Evolutionary conservation across 1,140 invertebrate species (phyloP).

Genomic region (Drosophila trapezifrons): DNA sequence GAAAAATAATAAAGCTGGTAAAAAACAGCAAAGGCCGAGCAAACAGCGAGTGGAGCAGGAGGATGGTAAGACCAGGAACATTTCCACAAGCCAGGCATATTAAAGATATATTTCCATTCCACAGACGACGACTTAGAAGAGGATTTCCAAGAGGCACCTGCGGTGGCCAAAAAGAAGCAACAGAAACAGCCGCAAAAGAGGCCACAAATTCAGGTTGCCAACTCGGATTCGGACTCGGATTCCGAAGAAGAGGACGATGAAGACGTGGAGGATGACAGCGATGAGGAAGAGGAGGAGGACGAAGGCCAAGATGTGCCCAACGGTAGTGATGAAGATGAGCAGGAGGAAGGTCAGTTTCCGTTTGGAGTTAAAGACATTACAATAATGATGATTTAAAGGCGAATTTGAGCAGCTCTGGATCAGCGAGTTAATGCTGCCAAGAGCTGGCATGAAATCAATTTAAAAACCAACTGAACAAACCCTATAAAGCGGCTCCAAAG

Average conservation of each 20-base stretch:
- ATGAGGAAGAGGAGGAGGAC: constrained; percentile 26
- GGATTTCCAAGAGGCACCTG: constrained; percentile 65
- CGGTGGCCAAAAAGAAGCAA: constrained; percentile 41
- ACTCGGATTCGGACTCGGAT: constrained; percentile 68
- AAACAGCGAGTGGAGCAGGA: constrained; percentile 35
- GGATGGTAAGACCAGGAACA: constrained; percentile 28
- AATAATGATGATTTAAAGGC: constrained; percentile 73
- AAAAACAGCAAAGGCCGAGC: constrained; percentile 30
- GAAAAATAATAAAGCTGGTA: constrained; percentile 34
- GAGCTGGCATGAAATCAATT: constrained; percentile 50
- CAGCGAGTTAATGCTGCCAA: constrained; percentile 65
- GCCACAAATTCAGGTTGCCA: constrained; percentile 70
- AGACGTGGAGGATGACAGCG: constrained; percentile 10
- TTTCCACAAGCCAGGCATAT: background rate
- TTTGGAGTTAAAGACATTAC: background rate
- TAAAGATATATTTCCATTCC: background rate
- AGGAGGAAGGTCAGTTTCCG: constrained; percentile 38
- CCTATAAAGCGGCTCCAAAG: no score
- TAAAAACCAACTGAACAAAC: constrained; percentile 41
- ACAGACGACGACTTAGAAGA: constrained; percentile 37
- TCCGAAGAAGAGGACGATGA: constrained; percentile 37
- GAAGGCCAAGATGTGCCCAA: constrained; percentile 9
- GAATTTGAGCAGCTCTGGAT: constrained; percentile 63
- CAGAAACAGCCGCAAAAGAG: constrained; percentile 60
- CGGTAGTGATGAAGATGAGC: constrained; percentile 22